Conservation (phyloP, 2,797 vertebrate genomes). For the Falco naumanni region DNA sequence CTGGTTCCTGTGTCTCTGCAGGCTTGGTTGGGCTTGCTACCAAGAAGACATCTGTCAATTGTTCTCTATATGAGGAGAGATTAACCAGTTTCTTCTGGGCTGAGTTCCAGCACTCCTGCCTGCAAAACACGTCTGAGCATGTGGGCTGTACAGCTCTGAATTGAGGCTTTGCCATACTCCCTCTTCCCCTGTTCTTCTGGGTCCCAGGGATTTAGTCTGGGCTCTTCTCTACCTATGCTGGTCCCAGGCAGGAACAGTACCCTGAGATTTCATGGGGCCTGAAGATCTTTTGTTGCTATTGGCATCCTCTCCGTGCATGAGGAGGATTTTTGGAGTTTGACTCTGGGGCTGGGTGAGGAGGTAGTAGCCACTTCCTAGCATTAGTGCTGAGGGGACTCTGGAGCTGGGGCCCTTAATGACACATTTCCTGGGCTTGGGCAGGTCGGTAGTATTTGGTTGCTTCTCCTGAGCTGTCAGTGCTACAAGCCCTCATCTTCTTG, state of each 20-base stretch:
- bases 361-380: background rate
- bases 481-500: background rate
- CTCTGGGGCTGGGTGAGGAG: background rate
- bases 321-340: background rate
- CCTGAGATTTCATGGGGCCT: no score
- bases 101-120: background rate
- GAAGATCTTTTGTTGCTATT: background rate
- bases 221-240: fast-evolving
- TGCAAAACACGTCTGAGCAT: background rate
- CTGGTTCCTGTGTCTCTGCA: conserved; percentile 8
- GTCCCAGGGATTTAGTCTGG: background rate
- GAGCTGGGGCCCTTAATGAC: background rate
- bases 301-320: background rate
- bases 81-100: conserved; percentile 33
- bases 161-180: background rate
- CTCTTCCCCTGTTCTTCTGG: background rate
- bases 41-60: background rate
- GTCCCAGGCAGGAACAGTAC: background rate
- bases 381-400: background rate
- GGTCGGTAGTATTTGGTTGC: background rate
- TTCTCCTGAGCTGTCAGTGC: background rate
- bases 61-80: background rate
- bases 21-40: conserved; percentile 12
- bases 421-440: fast-evolving
- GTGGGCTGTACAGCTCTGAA: background rate